phyloP scores from a whole-genome alignment of 2,888 invertebrate genomes.

The Spodoptera exigua region DNA sequence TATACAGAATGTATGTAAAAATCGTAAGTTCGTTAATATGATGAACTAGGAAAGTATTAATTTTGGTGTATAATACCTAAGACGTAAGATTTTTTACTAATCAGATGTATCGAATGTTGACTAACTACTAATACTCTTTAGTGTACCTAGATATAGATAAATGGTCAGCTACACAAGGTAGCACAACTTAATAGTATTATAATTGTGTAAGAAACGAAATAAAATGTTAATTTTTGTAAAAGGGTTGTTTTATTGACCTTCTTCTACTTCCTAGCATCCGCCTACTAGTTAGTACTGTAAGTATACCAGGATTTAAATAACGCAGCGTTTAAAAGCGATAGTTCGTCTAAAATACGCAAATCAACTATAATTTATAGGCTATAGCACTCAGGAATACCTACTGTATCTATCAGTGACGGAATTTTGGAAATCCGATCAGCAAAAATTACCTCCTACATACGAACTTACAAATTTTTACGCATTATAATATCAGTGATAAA shows the following conservation, averaged over 20 bases:
- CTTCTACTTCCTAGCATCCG: no score
- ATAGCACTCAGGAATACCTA: no score
- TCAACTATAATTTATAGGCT: no score
- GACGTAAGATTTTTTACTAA: slow-evolving; percentile 48
- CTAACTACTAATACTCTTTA: slow-evolving; percentile 46
- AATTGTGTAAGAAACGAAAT: slow-evolving; percentile 53
- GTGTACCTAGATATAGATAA: slow-evolving; percentile 36
- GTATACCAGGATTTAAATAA: no score
- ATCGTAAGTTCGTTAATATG: slow-evolving; percentile 18
- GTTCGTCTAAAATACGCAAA: no score
- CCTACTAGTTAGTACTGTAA: no score
- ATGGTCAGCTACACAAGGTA: slow-evolving; percentile 29
- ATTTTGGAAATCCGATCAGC: no score
- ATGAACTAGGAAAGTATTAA: slow-evolving; percentile 31
- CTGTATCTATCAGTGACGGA: no score
- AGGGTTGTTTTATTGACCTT: slow-evolving; percentile 22
- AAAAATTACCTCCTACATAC: no score
- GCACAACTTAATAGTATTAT: slow-evolving; percentile 36
- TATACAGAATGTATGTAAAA: slow-evolving; percentile 40
- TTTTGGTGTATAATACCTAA: slow-evolving; percentile 35
- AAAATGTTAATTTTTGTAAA: slow-evolving; percentile 63
- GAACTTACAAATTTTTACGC: no score
- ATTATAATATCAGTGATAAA: no score
- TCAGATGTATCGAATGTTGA: slow-evolving; percentile 55
- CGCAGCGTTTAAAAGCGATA: no score